A percentile compares a stretch with the other conserved stretches of the same genome.
Evolutionary conservation across 2,113 vertebrate genomes (phyloP).

Genomic region (Lampris incognitus): DNA sequence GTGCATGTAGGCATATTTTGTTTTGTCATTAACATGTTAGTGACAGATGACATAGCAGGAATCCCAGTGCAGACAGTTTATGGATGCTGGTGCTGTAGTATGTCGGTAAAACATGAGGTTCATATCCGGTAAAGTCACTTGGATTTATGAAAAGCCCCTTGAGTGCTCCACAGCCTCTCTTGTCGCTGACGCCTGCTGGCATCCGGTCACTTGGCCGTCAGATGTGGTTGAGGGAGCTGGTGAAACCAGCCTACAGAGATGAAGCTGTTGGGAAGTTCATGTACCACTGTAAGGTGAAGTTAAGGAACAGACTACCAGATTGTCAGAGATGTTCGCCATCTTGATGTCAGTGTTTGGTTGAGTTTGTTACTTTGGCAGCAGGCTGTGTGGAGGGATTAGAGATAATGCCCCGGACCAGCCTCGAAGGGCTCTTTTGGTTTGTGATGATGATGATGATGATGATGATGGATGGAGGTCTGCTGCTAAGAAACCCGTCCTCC

Average conservation of each 20-base stretch:
- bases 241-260: slow-evolving; percentile 43
- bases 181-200: slow-evolving; percentile 25
- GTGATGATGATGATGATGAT: slow-evolving; percentile 3
- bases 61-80: not conserved
- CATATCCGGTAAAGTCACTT: not conserved
- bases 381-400: slow-evolving; percentile 2
- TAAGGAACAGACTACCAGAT: slow-evolving; percentile 16
- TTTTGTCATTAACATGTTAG: no score
- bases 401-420: not conserved
- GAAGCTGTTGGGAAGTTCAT: slow-evolving; percentile 35
- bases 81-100: slow-evolving; percentile 5
- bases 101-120: not conserved
- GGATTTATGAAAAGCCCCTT: not conserved
- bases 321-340: slow-evolving; percentile 19
- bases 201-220: slow-evolving; percentile 47
- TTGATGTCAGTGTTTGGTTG: no score
- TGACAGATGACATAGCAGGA: not conserved
- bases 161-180: slow-evolving; percentile 7
- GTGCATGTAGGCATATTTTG: no score
- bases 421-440: slow-evolving; percentile 3
- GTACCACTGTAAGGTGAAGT: slow-evolving; percentile 28
- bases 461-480: slow-evolving; percentile 41
- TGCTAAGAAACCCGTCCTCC: slow-evolving; percentile 9
- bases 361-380: not conserved
- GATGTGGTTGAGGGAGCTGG: slow-evolving; percentile 25